These are phyloP conservation scores for Protomyctophum bolini DNA, from an alignment of 2,113 vertebrate species.

Conservation along the genomic window DNA sequence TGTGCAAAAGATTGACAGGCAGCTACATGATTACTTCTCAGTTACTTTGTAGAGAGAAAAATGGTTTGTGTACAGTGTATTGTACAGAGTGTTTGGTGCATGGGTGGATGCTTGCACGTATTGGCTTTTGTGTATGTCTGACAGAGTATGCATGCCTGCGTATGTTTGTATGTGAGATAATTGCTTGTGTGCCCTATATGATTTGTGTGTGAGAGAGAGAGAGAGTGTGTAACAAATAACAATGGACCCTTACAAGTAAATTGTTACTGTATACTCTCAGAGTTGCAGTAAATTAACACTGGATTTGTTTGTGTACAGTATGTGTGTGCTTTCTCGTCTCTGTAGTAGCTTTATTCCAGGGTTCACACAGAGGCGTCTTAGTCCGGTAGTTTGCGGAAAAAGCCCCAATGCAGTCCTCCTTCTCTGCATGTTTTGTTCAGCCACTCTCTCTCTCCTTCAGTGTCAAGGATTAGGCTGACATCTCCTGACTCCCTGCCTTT, in stretches of 20 bases:
- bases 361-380: slow-evolving; percentile 55
- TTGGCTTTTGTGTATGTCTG: not conserved
- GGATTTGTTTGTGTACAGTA: not conserved
- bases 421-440: slow-evolving; percentile 33
- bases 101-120: not conserved
- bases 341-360: not conserved
- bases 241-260: too few relatives aligned
- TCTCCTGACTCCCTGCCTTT: slow-evolving; percentile 63
- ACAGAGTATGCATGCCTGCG: not conserved
- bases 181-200: not conserved
- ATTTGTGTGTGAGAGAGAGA: not conserved
- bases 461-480: slow-evolving; percentile 75
- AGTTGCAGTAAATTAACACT: too few relatives aligned
- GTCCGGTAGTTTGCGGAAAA: slow-evolving; percentile 11
- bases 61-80: not conserved
- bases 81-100: not conserved
- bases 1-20: not conserved
- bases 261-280: not conserved
- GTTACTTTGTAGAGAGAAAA: slow-evolving; percentile 3
- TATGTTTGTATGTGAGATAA: not conserved
- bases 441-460: slow-evolving; percentile 38
- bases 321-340: not conserved
- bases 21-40: slow-evolving; percentile 16
- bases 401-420: slow-evolving; percentile 22
- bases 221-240: too few relatives aligned